These are phyloP conservation scores for Cheirogaleus medius DNA, from an alignment of 2,113 vertebrate species.

Conservation along the genomic window DNA sequence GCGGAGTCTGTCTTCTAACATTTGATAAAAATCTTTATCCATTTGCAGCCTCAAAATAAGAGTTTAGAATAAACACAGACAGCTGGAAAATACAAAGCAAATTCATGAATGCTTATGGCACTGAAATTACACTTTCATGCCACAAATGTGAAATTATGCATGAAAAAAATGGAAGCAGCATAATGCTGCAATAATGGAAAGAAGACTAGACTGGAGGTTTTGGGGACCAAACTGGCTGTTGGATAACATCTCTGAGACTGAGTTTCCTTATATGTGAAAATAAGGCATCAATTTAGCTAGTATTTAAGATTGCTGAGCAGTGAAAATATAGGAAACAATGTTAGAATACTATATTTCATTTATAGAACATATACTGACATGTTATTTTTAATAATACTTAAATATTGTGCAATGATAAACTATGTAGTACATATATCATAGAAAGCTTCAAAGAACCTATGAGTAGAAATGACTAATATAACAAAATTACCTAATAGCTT, in stretches of 20 bases:
- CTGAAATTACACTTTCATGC: constrained; percentile 11
- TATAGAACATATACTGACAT: background rate
- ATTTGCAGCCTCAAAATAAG: constrained; percentile 32
- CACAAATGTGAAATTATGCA: background rate
- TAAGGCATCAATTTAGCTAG: background rate
- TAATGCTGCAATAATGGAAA: background rate
- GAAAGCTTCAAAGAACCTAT: background rate
- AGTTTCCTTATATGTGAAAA: background rate
- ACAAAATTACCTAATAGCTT: constrained; percentile 1
- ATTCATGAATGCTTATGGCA: constrained; percentile 50
- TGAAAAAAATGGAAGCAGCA: background rate
- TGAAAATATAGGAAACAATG: background rate
- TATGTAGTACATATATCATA: background rate
- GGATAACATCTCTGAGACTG: background rate
- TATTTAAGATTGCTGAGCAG: background rate
- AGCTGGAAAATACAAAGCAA: constrained; percentile 36
- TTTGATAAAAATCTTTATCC: constrained; percentile 29
- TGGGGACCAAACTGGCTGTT: background rate
- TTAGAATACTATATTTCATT: background rate
- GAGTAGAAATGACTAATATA: background rate
- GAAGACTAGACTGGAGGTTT: background rate
- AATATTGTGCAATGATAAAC: background rate
- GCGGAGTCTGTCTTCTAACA: background rate
- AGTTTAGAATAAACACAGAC: constrained; percentile 51
- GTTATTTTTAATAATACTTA: background rate